Percentiles rank a stretch among this genome's conserved stretches.
phyloP scores from a whole-genome alignment of 2,113 vertebrate genomes.

The Python bivittatus region DNA sequence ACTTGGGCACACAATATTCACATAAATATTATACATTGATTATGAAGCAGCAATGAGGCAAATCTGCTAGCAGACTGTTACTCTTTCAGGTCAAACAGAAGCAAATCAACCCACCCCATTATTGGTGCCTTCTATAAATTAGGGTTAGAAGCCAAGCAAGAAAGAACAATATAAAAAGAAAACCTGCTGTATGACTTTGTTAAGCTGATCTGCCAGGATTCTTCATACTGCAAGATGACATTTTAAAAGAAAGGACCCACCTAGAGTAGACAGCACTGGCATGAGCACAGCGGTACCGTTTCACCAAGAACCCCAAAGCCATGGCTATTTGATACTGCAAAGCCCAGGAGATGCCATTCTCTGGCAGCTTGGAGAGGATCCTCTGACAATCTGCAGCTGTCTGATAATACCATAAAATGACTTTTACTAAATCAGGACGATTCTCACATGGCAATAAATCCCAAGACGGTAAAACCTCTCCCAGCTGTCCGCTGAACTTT shows the following conservation, averaged over 20 bases:
- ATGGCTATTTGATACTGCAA: conserved; percentile 40
- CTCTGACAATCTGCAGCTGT: neutral
- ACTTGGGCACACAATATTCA: neutral
- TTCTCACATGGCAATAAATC: conserved; percentile 73
- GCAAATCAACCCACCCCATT: conserved; percentile 31
- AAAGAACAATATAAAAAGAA: neutral
- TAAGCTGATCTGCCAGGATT: neutral
- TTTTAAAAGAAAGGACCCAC: conserved; percentile 58
- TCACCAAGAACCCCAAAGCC: conserved; percentile 72
- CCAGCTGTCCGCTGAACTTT: conserved; percentile 70
- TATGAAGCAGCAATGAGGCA: conserved; percentile 28
- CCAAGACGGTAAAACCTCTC: conserved; percentile 66
- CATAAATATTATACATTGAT: conserved; percentile 24
- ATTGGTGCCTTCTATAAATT: neutral
- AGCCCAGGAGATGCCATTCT: conserved; percentile 19
- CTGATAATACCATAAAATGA: conserved; percentile 66
- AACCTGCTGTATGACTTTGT: neutral
- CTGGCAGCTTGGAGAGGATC: conserved; percentile 10
- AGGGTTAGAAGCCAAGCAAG: neutral
- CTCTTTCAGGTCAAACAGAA: conserved; percentile 22
- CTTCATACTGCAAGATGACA: neutral
- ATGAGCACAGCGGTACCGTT: conserved; percentile 55
- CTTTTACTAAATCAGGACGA: conserved; percentile 66
- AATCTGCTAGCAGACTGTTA: conserved; percentile 43
- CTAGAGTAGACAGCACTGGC: conserved; percentile 68